Evolutionary conservation across 2,888 invertebrate species (phyloP), one percentile per base, ranked within the genome.

Genomic region (Cerastoderma edule): DNA sequence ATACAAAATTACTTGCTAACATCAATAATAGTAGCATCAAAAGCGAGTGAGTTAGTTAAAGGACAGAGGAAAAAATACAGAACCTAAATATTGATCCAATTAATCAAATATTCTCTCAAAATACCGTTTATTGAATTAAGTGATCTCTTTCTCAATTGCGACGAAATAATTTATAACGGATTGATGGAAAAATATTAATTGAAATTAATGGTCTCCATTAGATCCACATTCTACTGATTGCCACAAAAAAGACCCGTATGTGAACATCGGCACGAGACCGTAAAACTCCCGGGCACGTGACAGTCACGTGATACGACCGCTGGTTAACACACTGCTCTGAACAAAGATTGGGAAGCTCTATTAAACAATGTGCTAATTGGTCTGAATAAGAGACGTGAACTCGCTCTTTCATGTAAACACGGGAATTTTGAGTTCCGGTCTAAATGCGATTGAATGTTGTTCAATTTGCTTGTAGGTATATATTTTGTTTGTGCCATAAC

Each of bases 361-460:
- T 57, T 57, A 33, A 57, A 33, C 33, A 57, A 57, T 57, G 57
- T 57, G 33, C n/a, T 32, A 57, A 57, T 57, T 57, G 57, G 57
- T 57, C 57, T 57, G 57, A 19, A 32, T 32, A 32, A 57, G 33
- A 57, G 57, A 57, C 57, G 57, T n/a, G n/a, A n/a, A n/a, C n/a
- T n/a, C n/a, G n/a, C n/a, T n/a, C n/a, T n/a, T n/a, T n/a, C n/a
- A n/a, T n/a, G n/a, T n/a, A n/a, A n/a, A n/a, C n/a, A n/a, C n/a
- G n/a, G n/a, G n/a, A n/a, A n/a, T n/a, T n/a, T n/a, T n/a, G n/a
- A n/a, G n/a, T n/a, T n/a, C n/a, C n/a, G n/a, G n/a, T n/a, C n/a
- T n/a, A n/a, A n/a, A n/a, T n/a, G n/a, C n/a, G n/a, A n/a, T n/a
- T n/a, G n/a, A n/a, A n/a, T n/a, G n/a, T n/a, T n/a, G n/a, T n/a